Evolutionary conservation across 2,113 vertebrate species (phyloP).

Genomic region (Arvicanthis niloticus): DNA sequence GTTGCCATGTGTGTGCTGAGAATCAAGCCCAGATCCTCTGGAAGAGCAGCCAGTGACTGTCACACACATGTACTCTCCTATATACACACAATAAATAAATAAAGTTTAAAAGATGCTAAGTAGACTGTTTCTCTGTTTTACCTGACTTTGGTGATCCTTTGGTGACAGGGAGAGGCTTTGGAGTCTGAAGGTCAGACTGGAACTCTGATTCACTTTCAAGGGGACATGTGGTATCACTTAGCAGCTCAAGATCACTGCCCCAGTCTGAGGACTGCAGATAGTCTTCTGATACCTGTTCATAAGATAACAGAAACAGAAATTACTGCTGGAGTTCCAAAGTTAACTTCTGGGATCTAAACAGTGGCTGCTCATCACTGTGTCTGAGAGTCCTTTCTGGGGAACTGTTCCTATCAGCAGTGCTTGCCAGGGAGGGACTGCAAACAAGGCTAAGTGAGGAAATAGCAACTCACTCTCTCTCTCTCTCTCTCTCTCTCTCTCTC

Average conservation of each 20-base stretch:
- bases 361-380: neutral
- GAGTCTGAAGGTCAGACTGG: slow-evolving; percentile 74
- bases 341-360: neutral
- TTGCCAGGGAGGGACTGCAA: neutral
- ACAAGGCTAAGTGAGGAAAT: neutral
- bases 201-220: slow-evolving; percentile 82
- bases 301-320: slow-evolving; percentile 47
- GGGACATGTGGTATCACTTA: slow-evolving; percentile 58
- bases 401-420: neutral
- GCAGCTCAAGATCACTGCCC: slow-evolving; percentile 80
- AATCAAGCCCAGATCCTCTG: neutral
- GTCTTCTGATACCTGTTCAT: slow-evolving; percentile 77
- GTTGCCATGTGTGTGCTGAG: neutral
- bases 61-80: neutral
- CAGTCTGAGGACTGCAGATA: slow-evolving; percentile 74
- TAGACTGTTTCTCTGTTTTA: slow-evolving; percentile 67
- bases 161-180: slow-evolving; percentile 67
- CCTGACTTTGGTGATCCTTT: slow-evolving; percentile 79
- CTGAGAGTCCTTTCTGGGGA: neutral
- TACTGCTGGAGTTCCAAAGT: neutral
- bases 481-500: no score
- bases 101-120: neutral
- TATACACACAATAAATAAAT: neutral
- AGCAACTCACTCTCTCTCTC: no score
- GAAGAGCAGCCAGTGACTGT: neutral